These are phyloP conservation scores for Drosophila trichaetosa DNA, from an alignment of 2,888 invertebrate genomes.

Conservation along the genomic window DNA sequence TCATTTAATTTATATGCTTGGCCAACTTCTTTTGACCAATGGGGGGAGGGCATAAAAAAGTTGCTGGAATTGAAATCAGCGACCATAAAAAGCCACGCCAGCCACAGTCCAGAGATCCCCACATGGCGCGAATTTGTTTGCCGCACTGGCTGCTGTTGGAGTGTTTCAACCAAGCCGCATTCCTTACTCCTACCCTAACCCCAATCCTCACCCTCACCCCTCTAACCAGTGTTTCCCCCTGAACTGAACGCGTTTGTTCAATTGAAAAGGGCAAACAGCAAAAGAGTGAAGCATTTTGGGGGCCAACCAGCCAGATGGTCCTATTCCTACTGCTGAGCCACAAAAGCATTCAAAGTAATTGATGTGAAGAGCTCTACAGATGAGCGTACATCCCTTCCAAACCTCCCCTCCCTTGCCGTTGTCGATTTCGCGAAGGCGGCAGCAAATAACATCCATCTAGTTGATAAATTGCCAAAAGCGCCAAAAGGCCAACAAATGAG, in stretches of 20 bases:
- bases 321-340: conserved; percentile 19
- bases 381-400: neutral
- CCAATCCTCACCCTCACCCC: neutral
- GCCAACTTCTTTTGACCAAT: conserved; percentile 61
- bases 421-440: conserved; percentile 6
- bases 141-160: conserved; percentile 27
- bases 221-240: conserved; percentile 28
- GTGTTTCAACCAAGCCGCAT: neutral
- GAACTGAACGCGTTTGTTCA: conserved; percentile 63
- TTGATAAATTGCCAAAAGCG: conserved; percentile 51
- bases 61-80: conserved; percentile 50
- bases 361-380: conserved; percentile 57
- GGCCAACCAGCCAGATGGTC: conserved; percentile 19
- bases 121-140: conserved; percentile 58
- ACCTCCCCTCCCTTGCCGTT: neutral
- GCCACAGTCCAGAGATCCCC: conserved; percentile 36
- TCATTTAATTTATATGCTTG: conserved; percentile 78
- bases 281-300: neutral
- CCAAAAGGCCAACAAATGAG: conserved; percentile 34
- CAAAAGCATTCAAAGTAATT: conserved; percentile 72
- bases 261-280: conserved; percentile 56
- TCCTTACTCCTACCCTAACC: neutral
- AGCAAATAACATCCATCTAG: conserved; percentile 47
- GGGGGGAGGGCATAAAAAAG: conserved; percentile 15
- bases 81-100: conserved; percentile 43